A percentile compares a stretch with the other conserved stretches of the same genome.
phyloP scores from a whole-genome alignment of 2,113 vertebrate genomes.

The Rafetus swinhoei region DNA sequence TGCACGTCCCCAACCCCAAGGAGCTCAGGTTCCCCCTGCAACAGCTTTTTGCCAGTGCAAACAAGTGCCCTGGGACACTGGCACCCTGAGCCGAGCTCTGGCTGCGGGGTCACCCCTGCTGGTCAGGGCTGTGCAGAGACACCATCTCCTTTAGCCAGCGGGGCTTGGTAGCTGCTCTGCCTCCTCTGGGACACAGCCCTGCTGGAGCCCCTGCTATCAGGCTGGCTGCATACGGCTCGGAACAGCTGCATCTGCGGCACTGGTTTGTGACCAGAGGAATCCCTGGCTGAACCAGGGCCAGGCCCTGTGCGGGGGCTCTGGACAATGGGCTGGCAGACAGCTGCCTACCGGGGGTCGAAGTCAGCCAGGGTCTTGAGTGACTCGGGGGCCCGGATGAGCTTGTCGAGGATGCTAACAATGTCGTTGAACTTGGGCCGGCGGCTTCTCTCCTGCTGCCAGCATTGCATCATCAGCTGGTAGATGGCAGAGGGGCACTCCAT shows the following conservation, averaged over 20 bases:
- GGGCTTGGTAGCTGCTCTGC: neutral
- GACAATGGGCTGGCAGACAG: too few relatives aligned
- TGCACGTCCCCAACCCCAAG: neutral
- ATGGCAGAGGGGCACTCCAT: conserved; percentile 96
- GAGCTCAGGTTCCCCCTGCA: neutral
- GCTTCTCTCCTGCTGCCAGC: conserved; percentile 93
- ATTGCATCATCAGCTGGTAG: conserved; percentile 98
- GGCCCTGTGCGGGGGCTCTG: neutral
- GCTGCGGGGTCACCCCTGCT: neutral
- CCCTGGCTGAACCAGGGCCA: neutral
- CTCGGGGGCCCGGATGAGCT: conserved; percentile 91
- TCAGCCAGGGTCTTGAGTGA: conserved; percentile 93
- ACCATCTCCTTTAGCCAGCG: accelerated
- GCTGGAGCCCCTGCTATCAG: neutral
- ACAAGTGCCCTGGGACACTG: neutral
- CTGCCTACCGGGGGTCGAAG: conserved; percentile 92
- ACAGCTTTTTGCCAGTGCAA: neutral
- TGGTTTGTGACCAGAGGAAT: too few relatives aligned
- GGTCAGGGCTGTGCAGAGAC: accelerated
- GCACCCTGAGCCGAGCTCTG: neutral
- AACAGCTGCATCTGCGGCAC: neutral
- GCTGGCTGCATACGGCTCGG: accelerated
- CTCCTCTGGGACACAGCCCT: accelerated
- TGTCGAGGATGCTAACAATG: conserved; percentile 94
- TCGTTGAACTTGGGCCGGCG: conserved; percentile 93